Percentiles rank a stretch among this genome's conserved stretches.
Conservation (phyloP, 1,140 invertebrate genomes). For the Frieseomelitta varia region DNA sequence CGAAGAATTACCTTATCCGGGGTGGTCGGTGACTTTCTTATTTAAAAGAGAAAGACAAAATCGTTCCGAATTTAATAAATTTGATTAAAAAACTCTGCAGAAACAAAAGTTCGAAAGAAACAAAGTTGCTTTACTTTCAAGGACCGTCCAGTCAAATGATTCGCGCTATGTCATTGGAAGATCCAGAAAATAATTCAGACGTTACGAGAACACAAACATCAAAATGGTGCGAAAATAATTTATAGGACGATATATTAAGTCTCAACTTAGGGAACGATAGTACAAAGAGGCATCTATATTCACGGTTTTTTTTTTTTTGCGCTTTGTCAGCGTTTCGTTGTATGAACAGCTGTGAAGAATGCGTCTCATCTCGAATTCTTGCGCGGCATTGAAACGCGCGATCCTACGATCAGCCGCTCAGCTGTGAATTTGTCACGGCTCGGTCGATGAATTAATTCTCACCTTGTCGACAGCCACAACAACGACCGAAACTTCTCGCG, state of each 20-base stretch:
- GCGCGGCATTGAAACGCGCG: not conserved
- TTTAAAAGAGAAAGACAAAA: not conserved
- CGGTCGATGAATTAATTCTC: not conserved
- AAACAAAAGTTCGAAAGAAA: not conserved
- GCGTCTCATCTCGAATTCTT: slow-evolving; percentile 13
- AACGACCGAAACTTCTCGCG: not conserved
- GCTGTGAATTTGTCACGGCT: slow-evolving; percentile 21
- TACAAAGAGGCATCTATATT: slow-evolving; percentile 52
- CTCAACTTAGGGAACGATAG: slow-evolving; percentile 18
- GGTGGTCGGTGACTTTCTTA: not conserved
- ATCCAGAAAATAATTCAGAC: not conserved
- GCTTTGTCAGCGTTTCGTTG: slow-evolving; percentile 31
- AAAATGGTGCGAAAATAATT: slow-evolving; percentile 37
- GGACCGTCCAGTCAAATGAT: not conserved
- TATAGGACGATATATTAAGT: slow-evolving; percentile 52
- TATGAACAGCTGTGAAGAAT: slow-evolving; percentile 64
- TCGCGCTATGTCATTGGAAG: not conserved
- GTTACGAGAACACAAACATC: not conserved
- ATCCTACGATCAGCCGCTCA: slow-evolving; percentile 18
- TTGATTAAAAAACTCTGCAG: not conserved
- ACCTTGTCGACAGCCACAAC: not conserved
- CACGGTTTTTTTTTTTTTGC: slow-evolving; percentile 28
- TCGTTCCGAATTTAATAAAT: not conserved
- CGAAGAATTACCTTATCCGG: not conserved
- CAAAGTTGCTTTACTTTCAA: not conserved